Base-by-base conservation (phyloP, 2,888 invertebrate genomes). In the Chaetogeoica ovagalla region DNA sequence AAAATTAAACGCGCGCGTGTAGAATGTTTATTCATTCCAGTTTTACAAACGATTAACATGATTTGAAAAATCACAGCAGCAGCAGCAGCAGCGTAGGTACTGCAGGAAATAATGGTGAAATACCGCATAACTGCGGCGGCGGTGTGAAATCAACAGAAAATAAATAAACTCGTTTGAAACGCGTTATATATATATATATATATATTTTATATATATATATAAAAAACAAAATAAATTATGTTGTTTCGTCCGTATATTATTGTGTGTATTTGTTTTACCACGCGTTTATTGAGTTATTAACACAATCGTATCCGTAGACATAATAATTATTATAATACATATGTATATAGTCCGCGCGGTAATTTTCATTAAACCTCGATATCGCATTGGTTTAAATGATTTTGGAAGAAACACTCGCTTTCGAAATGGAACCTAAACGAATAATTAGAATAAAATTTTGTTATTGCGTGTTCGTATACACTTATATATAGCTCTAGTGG, bases 351-450 rank as follows among this genome's bases (percentile, higher is more conserved):
- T 65, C 30, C 30, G 30, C 30, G 30, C 39, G 21, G 23, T 21
- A 43, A 66, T 75, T 66, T 66, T 19, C 75, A 23, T 75, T 59
- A 75, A 75, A 75, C 66, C 75, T 66, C 66, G 66, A 66, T 57
- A 75, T 65, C 66, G 43, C 65, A 75, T 65, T 75, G 43, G 19
- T 13, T n/a, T 43, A 75, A 66, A 19, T 57, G 19, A 59, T 59
- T 66, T 66, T 30, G 4, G 1, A 30, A 30, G 21, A 66, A 57
- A 59, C 23, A 66, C 19, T 75, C 66, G 57, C 57, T 66, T 75
- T 75, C 39, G 52, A 52, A 73, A 37, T 52, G 30, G 63, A 37
- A 21, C 52, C 9, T 37, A n/a, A 62, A 43, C 23, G 30, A 62
- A 30, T 30, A 52, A 52, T 37, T 73, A 52, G 7, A 52, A 52